Evolutionary conservation across 2,113 vertebrate species (phyloP), one percentile per base, ranked within the genome.

Genomic region (Gallinago media): DNA sequence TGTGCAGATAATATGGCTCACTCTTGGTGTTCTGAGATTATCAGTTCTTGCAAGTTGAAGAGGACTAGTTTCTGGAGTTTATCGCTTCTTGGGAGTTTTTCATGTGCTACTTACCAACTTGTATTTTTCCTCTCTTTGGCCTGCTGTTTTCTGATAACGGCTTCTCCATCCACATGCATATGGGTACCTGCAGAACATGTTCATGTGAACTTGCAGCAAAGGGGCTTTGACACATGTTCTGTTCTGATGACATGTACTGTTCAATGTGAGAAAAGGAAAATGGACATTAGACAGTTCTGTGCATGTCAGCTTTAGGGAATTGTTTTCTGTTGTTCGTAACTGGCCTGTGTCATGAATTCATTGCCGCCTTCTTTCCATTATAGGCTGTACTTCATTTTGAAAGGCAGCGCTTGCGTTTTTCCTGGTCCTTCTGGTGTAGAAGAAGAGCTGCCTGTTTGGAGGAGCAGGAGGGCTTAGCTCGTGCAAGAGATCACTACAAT

Each of bases 301-400:
- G 52, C 21, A 20, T 49, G n/a, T 56, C 23, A 21, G 26, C 75
- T 54, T n/a, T 40, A 56, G 61, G 47, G 40, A 88, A 20, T 8
- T 79, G 38, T 38, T 42, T 84, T 32, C 63, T 85, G 31, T 32
- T 77, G 36, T 59, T 87, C 74, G 56, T 76, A 61, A 49, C 26
- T 85, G 68, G 49, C 54, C 74, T 66, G 55, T 49, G 18, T 44
- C 11, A 8, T 27, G 7, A 56, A 15, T 70, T 59, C 16, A 19
- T 61, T 56, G 34, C 46, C 66, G 79, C 59, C 63, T 65, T 59
- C 31, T 8, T 10, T 81, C 65, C 44, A 3, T 80, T 77, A 31
- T 76, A 99, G 99, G 99, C 99, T 42, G 80, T 98, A 56, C 95
- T 99, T 46, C 98, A 99, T 9, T 97, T 97, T 3, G 96, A 99